Percentiles rank a stretch among this genome's conserved stretches.
phyloP scores from a whole-genome alignment of 2,797 vertebrate species.

The Lophotriccus pileatus region DNA sequence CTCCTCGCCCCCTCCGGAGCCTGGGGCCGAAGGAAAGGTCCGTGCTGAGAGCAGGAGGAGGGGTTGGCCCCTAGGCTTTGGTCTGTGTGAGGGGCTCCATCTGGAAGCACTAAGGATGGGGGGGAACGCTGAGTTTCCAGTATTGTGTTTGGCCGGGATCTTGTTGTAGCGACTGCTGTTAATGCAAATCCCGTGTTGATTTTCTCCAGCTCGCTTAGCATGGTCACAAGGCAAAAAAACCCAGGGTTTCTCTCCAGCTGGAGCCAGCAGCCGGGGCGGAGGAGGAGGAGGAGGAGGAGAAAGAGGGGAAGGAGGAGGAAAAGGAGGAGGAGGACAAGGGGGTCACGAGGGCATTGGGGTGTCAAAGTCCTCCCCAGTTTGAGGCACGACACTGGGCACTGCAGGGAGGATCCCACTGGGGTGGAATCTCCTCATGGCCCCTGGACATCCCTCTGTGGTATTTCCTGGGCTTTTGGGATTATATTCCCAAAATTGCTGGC shows the following conservation, averaged over 20 bases:
- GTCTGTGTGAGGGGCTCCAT: constrained; percentile 26
- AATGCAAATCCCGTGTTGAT: constrained; percentile 57
- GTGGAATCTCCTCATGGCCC: not conserved
- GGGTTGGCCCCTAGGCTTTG: not conserved
- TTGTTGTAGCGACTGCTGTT: constrained; percentile 62
- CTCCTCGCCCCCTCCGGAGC: not conserved
- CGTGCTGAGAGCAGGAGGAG: not conserved
- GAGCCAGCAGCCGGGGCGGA: not conserved
- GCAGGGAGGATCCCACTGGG: rapidly evolving
- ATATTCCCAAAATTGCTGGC: rapidly evolving
- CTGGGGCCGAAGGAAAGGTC: not conserved
- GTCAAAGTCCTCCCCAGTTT: rapidly evolving
- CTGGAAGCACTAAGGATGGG: constrained; percentile 54
- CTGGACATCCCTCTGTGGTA: rapidly evolving
- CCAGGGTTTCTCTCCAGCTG: constrained; percentile 8
- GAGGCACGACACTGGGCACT: rapidly evolving
- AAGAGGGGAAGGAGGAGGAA: no score
- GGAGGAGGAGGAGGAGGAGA: not conserved
- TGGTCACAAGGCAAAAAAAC: not conserved
- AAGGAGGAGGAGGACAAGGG: not conserved
- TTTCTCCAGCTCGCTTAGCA: constrained; percentile 17
- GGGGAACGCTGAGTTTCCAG: constrained; percentile 6
- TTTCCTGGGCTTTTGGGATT: not conserved
- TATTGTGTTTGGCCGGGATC: constrained; percentile 50
- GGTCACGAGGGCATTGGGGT: rapidly evolving